phyloP scores from a whole-genome alignment of 2,888 invertebrate species.

The Phasia obesa region DNA sequence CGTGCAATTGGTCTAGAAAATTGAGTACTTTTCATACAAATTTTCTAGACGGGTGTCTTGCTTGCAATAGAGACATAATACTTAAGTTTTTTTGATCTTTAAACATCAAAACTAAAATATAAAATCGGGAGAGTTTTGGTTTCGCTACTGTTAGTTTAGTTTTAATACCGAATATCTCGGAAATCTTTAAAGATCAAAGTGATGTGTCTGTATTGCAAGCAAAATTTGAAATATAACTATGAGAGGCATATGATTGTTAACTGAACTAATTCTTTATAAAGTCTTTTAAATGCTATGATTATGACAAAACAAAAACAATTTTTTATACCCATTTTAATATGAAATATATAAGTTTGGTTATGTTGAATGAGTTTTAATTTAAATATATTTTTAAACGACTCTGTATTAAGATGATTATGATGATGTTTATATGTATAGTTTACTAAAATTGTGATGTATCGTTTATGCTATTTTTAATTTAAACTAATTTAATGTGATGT shows the following conservation, averaged over 20 bases:
- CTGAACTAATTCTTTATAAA: slow-evolving; percentile 4
- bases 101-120: no score
- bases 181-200: no score
- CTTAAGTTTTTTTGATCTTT: no score
- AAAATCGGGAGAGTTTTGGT: no score
- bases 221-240: no score
- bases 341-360: slow-evolving; percentile 33
- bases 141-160: no score
- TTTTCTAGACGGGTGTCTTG: no score
- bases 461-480: background rate
- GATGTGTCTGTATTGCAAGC: no score
- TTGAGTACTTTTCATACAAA: no score
- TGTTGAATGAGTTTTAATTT: slow-evolving; percentile 24
- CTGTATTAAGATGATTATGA: slow-evolving; percentile 38
- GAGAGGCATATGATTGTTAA: background rate
- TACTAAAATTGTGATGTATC: slow-evolving; percentile 50
- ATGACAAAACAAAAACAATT: background rate
- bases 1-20: no score
- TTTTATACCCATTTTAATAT: slow-evolving; percentile 1
- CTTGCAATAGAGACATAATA: no score
- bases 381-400: background rate
- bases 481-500: slow-evolving; percentile 53
- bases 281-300: background rate
- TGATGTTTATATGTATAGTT: slow-evolving; percentile 37
- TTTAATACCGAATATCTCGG: no score